phyloP scores from a whole-genome alignment of 2,797 vertebrate genomes.

The Halcyon chelicuti region DNA sequence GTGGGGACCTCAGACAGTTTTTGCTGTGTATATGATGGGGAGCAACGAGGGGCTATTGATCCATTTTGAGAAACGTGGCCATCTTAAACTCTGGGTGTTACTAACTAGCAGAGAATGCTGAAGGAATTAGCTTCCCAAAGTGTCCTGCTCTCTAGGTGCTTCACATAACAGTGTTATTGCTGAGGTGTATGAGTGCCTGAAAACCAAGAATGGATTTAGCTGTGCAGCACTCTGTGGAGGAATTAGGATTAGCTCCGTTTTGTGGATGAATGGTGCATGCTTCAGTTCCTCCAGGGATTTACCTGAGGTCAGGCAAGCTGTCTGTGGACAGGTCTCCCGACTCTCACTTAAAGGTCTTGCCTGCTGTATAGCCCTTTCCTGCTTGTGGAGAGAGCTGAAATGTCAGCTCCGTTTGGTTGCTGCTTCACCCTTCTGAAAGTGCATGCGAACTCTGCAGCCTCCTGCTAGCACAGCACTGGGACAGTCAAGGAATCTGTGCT shows the following conservation, averaged over 20 bases:
- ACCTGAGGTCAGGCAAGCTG: background rate
- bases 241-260: conserved; percentile 16
- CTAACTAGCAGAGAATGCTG: background rate
- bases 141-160: background rate
- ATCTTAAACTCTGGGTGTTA: background rate
- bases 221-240: background rate
- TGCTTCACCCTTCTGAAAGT: background rate
- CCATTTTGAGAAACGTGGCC: background rate
- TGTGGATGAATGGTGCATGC: background rate
- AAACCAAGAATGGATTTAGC: background rate
- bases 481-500: background rate
- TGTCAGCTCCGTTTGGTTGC: background rate
- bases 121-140: background rate
- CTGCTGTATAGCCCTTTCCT: background rate
- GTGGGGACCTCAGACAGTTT: background rate
- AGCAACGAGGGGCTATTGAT: background rate
- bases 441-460: background rate
- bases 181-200: background rate
- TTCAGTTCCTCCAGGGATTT: background rate
- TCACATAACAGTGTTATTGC: background rate
- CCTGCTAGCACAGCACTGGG: background rate
- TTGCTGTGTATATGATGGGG: background rate
- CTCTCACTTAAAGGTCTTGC: background rate
- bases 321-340: background rate
- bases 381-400: background rate